Percentiles rank a stretch among this genome's conserved stretches.
phyloP scores from a whole-genome alignment of 2,888 invertebrate species.

The Cremastobaeus sp. region DNA sequence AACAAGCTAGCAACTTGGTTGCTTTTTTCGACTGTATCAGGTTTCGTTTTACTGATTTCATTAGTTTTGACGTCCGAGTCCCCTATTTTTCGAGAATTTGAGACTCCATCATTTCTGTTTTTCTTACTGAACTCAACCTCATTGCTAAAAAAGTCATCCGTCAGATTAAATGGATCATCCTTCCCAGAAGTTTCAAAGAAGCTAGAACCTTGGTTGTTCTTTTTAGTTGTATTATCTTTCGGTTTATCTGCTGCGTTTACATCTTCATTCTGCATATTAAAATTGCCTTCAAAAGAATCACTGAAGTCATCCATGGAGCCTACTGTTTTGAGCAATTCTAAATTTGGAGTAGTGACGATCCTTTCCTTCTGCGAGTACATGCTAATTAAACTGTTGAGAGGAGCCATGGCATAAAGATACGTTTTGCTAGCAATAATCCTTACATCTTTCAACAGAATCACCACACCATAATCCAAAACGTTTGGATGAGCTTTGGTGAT shows the following conservation, averaged over 20 bases:
- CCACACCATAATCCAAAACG: constrained; percentile 70
- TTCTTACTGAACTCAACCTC: constrained; percentile 16
- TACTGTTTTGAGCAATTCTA: constrained; percentile 17
- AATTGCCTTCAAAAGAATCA: constrained; percentile 18
- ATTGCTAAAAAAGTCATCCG: constrained; percentile 26
- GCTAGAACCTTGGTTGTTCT: background rate
- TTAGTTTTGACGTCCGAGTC: no score
- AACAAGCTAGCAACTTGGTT: no score
- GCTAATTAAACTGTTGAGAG: constrained; percentile 70
- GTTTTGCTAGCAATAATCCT: constrained; percentile 67
- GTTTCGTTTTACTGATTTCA: no score
- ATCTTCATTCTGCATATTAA: background rate
- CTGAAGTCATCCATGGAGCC: background rate
- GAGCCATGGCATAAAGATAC: constrained; percentile 66
- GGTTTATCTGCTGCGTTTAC: background rate
- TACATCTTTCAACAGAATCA: constrained; percentile 71
- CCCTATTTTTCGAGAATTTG: constrained; percentile 5
- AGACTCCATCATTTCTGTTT: constrained; percentile 2
- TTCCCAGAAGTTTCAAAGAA: background rate
- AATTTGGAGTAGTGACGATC: constrained; percentile 64
- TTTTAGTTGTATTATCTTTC: background rate
- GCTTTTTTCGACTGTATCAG: no score
- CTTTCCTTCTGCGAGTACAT: constrained; percentile 71
- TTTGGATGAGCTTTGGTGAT: constrained; percentile 75
- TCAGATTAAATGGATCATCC: constrained; percentile 8